Evolutionary conservation across 2,113 vertebrate genomes (phyloP).

Genomic region (Albula glossodonta): DNA sequence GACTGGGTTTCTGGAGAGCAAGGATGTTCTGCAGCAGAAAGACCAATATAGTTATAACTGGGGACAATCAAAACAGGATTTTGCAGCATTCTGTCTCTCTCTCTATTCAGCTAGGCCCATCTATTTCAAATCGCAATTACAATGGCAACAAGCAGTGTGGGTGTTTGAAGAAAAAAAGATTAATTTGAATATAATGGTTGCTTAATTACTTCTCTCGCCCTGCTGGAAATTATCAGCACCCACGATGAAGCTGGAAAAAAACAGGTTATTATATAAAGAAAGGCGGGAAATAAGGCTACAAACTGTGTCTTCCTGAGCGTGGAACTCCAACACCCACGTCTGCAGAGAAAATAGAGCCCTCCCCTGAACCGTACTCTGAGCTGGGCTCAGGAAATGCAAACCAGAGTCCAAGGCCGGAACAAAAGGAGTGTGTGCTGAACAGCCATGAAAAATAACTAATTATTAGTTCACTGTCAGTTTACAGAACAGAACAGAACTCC

Average conservation of each 20-base stretch:
- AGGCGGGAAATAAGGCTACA: background rate
- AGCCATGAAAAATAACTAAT: too few species aligned
- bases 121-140: background rate
- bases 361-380: background rate
- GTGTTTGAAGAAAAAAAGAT: slow-evolving; percentile 11
- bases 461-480: too few species aligned
- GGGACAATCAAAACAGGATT: background rate
- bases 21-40: too few species aligned
- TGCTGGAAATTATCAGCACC: background rate
- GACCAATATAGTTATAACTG: too few species aligned
- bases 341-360: background rate
- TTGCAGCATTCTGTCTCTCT: background rate
- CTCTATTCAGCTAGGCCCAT: background rate
- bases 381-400: background rate
- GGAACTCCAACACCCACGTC: background rate
- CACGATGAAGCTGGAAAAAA: background rate
- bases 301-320: background rate
- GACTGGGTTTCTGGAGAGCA: background rate
- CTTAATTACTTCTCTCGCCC: background rate
- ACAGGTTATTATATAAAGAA: background rate
- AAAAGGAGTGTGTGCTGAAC: too few species aligned
- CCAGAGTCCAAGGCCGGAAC: background rate
- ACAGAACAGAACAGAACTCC: too few species aligned
- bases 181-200: slow-evolving; percentile 8
- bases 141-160: slow-evolving; percentile 3